Percentiles rank a stretch among this genome's conserved stretches.
Evolutionary conservation across 2,888 invertebrate genomes (phyloP).

Genomic region (Pseudococcus jackbeardsleyi): DNA sequence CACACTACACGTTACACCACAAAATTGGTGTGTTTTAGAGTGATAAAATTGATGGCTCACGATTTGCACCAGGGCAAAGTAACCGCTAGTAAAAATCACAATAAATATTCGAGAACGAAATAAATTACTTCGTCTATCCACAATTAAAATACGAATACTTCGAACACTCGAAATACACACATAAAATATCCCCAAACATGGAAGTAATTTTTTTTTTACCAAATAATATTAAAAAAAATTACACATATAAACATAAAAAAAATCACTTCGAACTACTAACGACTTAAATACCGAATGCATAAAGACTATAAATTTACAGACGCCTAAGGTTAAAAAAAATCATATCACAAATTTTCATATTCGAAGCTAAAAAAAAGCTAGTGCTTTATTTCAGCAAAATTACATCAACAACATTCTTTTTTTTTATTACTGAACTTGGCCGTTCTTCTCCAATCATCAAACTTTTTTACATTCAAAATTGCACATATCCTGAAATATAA

Average conservation of each 20-base stretch:
- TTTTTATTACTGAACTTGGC: background rate
- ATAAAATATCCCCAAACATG: background rate
- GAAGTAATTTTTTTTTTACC: background rate
- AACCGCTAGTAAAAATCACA: conserved; percentile 52
- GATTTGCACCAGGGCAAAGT: too few species aligned
- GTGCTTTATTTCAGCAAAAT: background rate
- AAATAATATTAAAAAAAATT: background rate
- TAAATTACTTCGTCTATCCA: conserved; percentile 9
- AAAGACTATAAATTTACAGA: background rate
- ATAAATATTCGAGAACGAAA: conserved; percentile 5
- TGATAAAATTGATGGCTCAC: too few species aligned
- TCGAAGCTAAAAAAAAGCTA: background rate
- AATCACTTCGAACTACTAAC: conserved; percentile 3
- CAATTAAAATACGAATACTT: background rate
- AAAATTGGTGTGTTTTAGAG: too few species aligned
- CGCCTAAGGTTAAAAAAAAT: background rate
- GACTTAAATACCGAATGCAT: background rate
- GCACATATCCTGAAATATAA: too few species aligned
- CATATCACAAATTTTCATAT: conserved; percentile 11
- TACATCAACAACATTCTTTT: background rate
- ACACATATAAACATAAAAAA: background rate
- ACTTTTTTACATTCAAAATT: too few species aligned
- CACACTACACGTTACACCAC: too few species aligned
- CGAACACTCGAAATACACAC: background rate
- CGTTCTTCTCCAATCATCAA: too few species aligned